Conservation (phyloP, 2,113 vertebrate genomes). For the Protobothrops mucrosquamatus region DNA sequence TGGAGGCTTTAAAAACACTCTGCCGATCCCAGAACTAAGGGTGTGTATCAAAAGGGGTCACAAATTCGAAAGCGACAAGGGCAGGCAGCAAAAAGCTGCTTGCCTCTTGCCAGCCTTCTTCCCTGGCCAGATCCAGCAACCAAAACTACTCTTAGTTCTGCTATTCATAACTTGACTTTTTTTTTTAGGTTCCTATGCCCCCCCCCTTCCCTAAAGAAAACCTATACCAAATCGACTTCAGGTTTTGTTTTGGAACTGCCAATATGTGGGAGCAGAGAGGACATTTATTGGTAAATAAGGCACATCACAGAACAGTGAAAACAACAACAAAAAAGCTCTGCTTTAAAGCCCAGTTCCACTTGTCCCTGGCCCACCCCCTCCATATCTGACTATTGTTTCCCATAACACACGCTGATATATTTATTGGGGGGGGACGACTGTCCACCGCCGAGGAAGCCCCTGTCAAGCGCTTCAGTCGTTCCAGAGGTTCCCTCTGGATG, state of each 20-base stretch:
- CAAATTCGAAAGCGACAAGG: conserved; percentile 31
- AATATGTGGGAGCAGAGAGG: neutral
- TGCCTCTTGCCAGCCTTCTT: conserved; percentile 5
- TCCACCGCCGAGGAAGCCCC: neutral
- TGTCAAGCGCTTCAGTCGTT: neutral
- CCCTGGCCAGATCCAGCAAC: neutral
- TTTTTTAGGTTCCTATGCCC: neutral
- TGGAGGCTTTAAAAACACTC: conserved; percentile 50
- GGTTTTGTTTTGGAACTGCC: neutral
- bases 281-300: neutral
- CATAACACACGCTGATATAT: conserved; percentile 8
- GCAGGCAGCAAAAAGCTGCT: conserved; percentile 30
- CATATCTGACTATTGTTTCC: conserved; percentile 1
- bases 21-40: conserved; percentile 34
- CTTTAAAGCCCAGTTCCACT: neutral
- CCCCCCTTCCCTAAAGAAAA: neutral
- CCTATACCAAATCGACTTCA: neutral
- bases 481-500: conserved; percentile 47
- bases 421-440: neutral
- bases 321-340: neutral
- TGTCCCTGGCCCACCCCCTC: neutral
- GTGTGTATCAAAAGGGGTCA: conserved; percentile 59
- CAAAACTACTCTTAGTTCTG: conserved; percentile 2
- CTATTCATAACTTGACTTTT: neutral
- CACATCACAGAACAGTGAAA: neutral